Evolutionary conservation across 2,113 vertebrate genomes (phyloP).

Genomic region (Petrocephalus microphthalmus): DNA sequence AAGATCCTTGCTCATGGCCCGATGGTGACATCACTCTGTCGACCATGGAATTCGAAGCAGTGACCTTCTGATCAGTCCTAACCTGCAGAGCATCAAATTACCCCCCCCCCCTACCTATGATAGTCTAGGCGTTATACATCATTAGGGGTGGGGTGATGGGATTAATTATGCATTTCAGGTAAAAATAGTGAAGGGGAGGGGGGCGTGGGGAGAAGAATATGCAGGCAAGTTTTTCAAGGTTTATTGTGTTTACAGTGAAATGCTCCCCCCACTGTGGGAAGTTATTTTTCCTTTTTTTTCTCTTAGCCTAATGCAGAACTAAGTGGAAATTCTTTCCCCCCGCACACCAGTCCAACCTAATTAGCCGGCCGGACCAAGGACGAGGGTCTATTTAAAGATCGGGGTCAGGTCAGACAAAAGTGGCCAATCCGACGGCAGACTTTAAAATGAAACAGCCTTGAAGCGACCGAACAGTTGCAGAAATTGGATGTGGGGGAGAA

Average conservation of each 20-base stretch:
- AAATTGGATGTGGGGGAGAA: background rate
- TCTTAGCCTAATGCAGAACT: background rate
- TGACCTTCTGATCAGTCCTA: background rate
- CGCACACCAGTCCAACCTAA: background rate
- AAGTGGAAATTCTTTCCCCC: background rate
- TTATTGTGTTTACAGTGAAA: background rate
- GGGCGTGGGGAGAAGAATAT: background rate
- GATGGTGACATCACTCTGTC: background rate
- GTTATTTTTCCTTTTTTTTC: background rate
- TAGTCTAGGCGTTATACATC: background rate
- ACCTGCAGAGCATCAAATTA: background rate
- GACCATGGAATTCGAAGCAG: background rate
- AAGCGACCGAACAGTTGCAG: background rate
- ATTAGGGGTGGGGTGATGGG: background rate
- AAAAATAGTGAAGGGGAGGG: background rate
- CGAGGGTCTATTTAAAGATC: slow-evolving; percentile 2
- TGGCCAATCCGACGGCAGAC: background rate
- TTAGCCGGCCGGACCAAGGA: background rate
- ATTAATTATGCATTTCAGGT: background rate
- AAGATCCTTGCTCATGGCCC: background rate
- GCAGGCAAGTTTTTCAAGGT: background rate
- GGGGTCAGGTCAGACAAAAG: background rate
- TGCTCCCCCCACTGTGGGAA: background rate
- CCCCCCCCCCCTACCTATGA: background rate
- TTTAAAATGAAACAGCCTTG: slow-evolving; percentile 3